A percentile compares a stretch with the other conserved stretches of the same genome.
These are phyloP conservation scores for Pristionchus arcanus DNA, from an alignment of 2,888 invertebrate genomes.

Conservation along the genomic window DNA sequence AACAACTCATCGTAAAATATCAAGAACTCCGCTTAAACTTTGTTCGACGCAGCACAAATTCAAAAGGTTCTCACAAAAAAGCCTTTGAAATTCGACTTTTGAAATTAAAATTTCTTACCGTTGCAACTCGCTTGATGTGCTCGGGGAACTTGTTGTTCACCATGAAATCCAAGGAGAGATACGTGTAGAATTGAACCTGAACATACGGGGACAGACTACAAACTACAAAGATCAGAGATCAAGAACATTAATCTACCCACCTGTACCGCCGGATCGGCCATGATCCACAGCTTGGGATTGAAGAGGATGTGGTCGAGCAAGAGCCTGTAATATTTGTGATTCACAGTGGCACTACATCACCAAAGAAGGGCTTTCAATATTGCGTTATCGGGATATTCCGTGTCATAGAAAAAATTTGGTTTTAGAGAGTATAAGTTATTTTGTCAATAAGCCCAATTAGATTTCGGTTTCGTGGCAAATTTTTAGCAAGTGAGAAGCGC, in stretches of 20 bases:
- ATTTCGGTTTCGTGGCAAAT: too few species aligned
- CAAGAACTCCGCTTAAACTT: not conserved
- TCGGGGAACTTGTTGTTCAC: slow-evolving; percentile 89
- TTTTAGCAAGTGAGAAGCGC: too few species aligned
- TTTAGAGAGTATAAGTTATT: too few species aligned
- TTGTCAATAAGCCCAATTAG: too few species aligned
- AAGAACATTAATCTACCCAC: slow-evolving; percentile 82
- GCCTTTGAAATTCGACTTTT: too few species aligned
- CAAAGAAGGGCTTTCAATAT: too few species aligned
- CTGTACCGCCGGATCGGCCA: slow-evolving; percentile 89
- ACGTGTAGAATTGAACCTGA: slow-evolving; percentile 88
- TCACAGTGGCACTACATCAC: slow-evolving; percentile 58
- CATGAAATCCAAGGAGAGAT: slow-evolving; percentile 98
- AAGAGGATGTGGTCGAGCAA: slow-evolving; percentile 98
- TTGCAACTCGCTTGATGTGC: slow-evolving; percentile 89
- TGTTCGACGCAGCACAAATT: not conserved
- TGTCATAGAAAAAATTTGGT: too few species aligned
- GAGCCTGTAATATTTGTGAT: slow-evolving; percentile 83
- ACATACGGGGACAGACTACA: not conserved
- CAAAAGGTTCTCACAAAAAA: not conserved
- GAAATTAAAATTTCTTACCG: slow-evolving; percentile 80
- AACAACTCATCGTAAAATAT: not conserved
- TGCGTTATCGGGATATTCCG: too few species aligned
- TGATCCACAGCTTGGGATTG: slow-evolving; percentile 99
- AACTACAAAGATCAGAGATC: not conserved